Base-by-base conservation (phyloP, 2,797 vertebrate genomes). In the Cyclopterus lumpus region DNA sequence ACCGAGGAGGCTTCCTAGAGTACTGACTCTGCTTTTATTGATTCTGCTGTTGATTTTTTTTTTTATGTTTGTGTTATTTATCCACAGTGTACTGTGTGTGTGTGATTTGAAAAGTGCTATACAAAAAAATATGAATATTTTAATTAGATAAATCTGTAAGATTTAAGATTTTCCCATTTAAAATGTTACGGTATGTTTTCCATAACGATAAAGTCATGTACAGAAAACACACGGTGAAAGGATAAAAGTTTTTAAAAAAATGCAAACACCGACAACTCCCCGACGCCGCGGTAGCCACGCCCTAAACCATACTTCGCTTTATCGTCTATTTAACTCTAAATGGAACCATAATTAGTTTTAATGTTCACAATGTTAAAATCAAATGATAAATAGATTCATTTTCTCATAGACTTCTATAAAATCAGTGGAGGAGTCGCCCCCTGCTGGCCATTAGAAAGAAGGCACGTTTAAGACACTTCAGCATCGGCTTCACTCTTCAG, bases 11-110 rank as follows among this genome's bases (percentile, higher is more conserved):
- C 80, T 46, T 75, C 73, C 66, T 59, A 54, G 34, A 64, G 67
- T 79, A 72, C 68, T 3, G 68, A 67, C 51, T 75, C 68, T 60
- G 49, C 74, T 77, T 70, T 85, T 77, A 89, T 86, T 73, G 87
- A 89, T 86, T 81, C 38, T 76, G 59, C 44, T 64, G 70, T 67
- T 76, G 49, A 71, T 67, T 67, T 75, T 22, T 70, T 7, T 16
- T 22, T 22, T 24, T 32, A 18, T 40, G n/a, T 59, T 6, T 26
- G 26, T 46, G 49, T 36, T 73, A 75, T 69, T 73, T 51, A 59
- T 67, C 32, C 0, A 34, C n/a, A 51, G 18, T 11, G 36, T 53
- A 5, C 53, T n/a, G 28, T 59, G 32, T n/a, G 28, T 59, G 32
- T 34, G 34, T 55, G 34, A 36, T 67, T 54, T 62, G 0, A 61